These are phyloP conservation scores for Bombus confusus DNA, from an alignment of 1,140 invertebrate species.

Conservation along the genomic window DNA sequence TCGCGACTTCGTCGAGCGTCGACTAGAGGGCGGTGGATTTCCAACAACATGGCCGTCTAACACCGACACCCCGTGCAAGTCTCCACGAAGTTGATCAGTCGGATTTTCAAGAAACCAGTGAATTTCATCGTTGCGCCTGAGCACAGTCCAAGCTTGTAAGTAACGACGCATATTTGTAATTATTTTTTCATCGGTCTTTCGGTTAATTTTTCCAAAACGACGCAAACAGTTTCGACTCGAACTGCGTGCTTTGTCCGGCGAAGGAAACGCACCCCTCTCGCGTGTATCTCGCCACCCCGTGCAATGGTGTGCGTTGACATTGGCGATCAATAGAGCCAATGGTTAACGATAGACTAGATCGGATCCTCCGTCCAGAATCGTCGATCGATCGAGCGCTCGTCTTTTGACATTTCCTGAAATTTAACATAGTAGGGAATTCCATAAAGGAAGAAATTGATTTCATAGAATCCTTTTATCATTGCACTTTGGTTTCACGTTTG, in stretches of 20 bases:
- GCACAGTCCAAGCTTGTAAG: constrained; percentile 29
- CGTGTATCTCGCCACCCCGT: constrained; percentile 5
- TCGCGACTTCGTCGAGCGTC: constrained; percentile 46
- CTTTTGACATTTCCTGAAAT: not conserved
- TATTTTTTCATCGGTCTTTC: fast-evolving
- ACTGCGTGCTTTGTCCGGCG: constrained; percentile 41
- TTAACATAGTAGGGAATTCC: not conserved
- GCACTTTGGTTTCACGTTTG: not conserved
- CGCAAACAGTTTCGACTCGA: not conserved
- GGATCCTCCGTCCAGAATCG: not conserved
- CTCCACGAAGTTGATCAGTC: constrained; percentile 44
- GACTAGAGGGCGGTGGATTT: constrained; percentile 64
- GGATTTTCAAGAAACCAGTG: constrained; percentile 21
- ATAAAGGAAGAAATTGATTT: not conserved
- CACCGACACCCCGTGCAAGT: constrained; percentile 61
- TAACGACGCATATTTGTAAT: not conserved
- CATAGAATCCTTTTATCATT: not conserved
- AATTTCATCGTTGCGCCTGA: not conserved
- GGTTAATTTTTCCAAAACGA: not conserved
- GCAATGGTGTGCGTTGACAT: constrained; percentile 58
- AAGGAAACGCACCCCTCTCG: constrained; percentile 38
- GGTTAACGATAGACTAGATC: constrained; percentile 48
- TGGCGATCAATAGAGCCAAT: constrained; percentile 74
- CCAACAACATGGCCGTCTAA: constrained; percentile 68
- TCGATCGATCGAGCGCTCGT: not conserved